A percentile compares a stretch with the other conserved stretches of the same genome.
phyloP scores from a whole-genome alignment of 53 echinoderm and acorn worm genomes.

The Luidia sarsii region DNA sequence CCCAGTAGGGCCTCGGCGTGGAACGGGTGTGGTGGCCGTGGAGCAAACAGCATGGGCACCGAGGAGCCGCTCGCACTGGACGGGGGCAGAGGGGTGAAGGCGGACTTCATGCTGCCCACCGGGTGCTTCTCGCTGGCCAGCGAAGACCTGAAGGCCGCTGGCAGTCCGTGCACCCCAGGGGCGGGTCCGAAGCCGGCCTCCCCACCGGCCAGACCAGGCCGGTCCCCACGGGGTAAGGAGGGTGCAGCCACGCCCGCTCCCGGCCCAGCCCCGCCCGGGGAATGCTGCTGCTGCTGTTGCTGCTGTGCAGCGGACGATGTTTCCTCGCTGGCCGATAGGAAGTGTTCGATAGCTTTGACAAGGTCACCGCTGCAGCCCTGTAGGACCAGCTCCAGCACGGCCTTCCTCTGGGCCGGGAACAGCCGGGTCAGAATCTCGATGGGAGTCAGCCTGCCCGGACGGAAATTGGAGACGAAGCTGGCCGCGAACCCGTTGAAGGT shows the following conservation, averaged over 20 bases:
- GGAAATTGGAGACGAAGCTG: slow-evolving; percentile 89
- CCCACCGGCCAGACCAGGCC: neutral
- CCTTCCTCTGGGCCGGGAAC: slow-evolving; percentile 90
- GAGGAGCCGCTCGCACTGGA: slow-evolving; percentile 76
- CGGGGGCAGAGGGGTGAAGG: slow-evolving; percentile 93
- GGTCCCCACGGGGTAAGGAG: neutral
- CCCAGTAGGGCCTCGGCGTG: slow-evolving; percentile 87
- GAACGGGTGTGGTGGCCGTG: slow-evolving; percentile 93
- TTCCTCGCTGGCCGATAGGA: slow-evolving; percentile 82
- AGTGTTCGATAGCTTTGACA: slow-evolving; percentile 98
- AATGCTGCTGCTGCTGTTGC: too few species aligned
- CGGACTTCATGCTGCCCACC: slow-evolving; percentile 92
- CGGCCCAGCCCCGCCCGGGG: neutral
- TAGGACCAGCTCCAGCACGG: slow-evolving; percentile 91
- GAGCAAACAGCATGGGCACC: slow-evolving; percentile 82
- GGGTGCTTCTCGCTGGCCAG: slow-evolving; percentile 71
- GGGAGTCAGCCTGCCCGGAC: slow-evolving; percentile 89
- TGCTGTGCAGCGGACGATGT: too few species aligned
- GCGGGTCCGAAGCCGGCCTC: slow-evolving; percentile 30
- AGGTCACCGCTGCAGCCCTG: slow-evolving; percentile 98
- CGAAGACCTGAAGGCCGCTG: slow-evolving; percentile 70
- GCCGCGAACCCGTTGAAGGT: slow-evolving; percentile 90
- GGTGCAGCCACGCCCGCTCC: neutral
- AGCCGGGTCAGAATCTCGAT: slow-evolving; percentile 90
- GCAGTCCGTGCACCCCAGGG: slow-evolving; percentile 35